Base-by-base conservation (phyloP, 2,113 vertebrate species). In the Psephotus haematonotus region DNA sequence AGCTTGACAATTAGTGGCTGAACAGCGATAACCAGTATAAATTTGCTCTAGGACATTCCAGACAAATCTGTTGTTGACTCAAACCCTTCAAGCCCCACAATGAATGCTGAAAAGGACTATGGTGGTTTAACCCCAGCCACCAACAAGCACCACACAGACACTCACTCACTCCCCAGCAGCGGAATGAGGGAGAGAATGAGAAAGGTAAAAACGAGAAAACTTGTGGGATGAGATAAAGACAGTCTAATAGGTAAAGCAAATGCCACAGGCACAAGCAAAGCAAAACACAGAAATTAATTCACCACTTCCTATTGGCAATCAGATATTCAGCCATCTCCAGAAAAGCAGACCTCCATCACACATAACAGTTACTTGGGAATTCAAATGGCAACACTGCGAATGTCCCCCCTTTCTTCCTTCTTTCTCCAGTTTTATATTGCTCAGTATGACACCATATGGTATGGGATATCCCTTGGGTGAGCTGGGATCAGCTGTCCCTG, bases 131-230 rank as follows among this genome's bases (percentile, higher is more conserved):
- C 3, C 22, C 10, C 27, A 68, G 25, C 15, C 47, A 29, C 15
- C 29, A 75, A 69, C 7, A 41, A 69, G 18, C 15, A 18, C 15
- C 27, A 53, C 9, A 33, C 14, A 75, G 17, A 7, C 15, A 8
- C 41, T 43, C 41, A 12, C 18, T 68, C 24, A 19, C 3, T 27
- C 25, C 31, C 41, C 41, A 23, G 13, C 57, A 35, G 14, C 33
- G 8, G 35, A 47, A 69, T 28, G 6, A 43, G 16, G 6, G 25
- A 55, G 53, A 37, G 22, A 70, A 27, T 0, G 0, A 5, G 44
- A 53, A 31, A 14, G 67, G 15, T 53, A 28, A 68, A 75, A 63
- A n/a, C 15, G 27, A 55, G 31, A 55, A 81, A 81, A 68, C 14
- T 47, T n/a, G 5, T 37, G 8, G 16, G 7, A 28, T 75, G 14